These are phyloP conservation scores for Tethya wilhelma DNA, from an alignment of 37 sponge, comb jelly and placozoan genomes.

Conservation along the genomic window DNA sequence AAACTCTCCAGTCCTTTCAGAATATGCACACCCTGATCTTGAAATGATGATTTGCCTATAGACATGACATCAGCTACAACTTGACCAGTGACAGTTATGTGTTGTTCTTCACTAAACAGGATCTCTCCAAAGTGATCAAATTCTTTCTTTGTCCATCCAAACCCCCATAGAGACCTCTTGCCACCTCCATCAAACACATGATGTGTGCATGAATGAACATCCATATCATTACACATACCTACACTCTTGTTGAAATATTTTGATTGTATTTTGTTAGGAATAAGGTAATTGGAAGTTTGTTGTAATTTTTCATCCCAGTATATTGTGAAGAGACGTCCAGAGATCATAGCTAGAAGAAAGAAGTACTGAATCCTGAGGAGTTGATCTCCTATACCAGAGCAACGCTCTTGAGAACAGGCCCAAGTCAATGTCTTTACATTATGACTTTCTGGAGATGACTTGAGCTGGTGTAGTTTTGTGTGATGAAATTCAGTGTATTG, in stretches of 20 bases:
- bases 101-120: slow-evolving; percentile 1
- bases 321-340: slow-evolving; percentile 41
- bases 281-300: not conserved
- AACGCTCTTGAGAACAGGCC: slow-evolving; percentile 15
- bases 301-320: slow-evolving; percentile 34
- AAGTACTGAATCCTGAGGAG: slow-evolving; percentile 15
- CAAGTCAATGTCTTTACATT: slow-evolving; percentile 44
- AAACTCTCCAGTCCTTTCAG: not conserved
- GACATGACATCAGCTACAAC: not conserved
- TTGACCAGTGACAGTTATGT: slow-evolving; percentile 11
- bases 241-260: not conserved
- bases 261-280: slow-evolving; percentile 35
- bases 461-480: slow-evolving; percentile 1
- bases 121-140: slow-evolving; percentile 3
- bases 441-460: not conserved
- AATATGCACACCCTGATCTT: not conserved
- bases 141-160: slow-evolving; percentile 26
- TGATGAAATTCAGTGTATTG: slow-evolving; percentile 22
- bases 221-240: slow-evolving; percentile 21
- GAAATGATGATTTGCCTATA: not conserved
- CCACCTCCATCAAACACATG: not conserved
- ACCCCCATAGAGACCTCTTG: slow-evolving; percentile 13
- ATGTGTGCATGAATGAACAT: not conserved
- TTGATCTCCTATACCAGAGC: slow-evolving; percentile 58
- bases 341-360: slow-evolving; percentile 41